Evolutionary conservation across 2,113 vertebrate genomes (phyloP), one percentile per base, ranked within the genome.

Genomic region (Phrynosoma platyrhinos): DNA sequence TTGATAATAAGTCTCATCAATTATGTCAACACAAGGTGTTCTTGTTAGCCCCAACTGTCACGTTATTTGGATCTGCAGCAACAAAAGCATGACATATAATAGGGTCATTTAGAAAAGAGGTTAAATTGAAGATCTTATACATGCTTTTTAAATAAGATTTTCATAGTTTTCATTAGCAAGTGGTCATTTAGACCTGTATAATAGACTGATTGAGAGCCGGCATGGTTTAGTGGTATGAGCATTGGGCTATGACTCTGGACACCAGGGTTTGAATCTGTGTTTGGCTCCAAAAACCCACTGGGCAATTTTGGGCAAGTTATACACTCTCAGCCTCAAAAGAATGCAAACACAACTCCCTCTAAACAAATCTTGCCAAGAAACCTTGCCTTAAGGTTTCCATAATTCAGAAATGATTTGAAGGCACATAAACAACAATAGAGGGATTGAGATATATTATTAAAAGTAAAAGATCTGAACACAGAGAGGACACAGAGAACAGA

Each of bases 1-100:
- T 87, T 47, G 78, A 69, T 25, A 62, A 82, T 81, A 47, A 75
- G 86, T 36, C 42, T 72, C 62, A 87, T 87, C 68, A 75, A 42
- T 82, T 84, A 47, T 36, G 82, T 52, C 83, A 74, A 47, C 20
- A 52, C 30, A 74, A 76, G 83, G n/a, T 81, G 53, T 79, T 86
- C 42, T 79, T 53, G 75, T 86, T 79, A 86, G 64, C 62, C 36
- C 76, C 76, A 64, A 79, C 76, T 79, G 62, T 18, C 85, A 79
- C 18, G 62, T 69, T 69, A 86, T 86, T 36, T 69, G 62, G 42
- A 52, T 69, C 27, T 69, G 42, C 42, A 36, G 74, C 75, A 79
- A 14, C 58, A 69, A 69, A 68, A 20, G 10, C 40, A 32, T 42
- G 55, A 20, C 83, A 76, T 64, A 85, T 84, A 68, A 30, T 53